Base-by-base conservation (phyloP, 2,113 vertebrate species). In the Epinephelus fuscoguttatus region DNA sequence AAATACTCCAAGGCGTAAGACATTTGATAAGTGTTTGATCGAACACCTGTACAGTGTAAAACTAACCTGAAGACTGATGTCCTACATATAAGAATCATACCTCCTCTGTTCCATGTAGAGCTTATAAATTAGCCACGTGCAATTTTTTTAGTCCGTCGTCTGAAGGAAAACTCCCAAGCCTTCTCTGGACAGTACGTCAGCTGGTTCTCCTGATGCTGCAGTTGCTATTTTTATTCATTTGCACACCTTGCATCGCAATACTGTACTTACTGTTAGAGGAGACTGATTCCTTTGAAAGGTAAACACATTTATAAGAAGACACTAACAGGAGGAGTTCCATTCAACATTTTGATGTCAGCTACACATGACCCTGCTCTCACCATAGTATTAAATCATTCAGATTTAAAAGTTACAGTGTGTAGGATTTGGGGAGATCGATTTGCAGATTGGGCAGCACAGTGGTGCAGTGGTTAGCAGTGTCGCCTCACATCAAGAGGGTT, bases 31-130 rank as follows among this genome's bases (percentile, higher is more conserved):
- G 75, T 67, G 45, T 79, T 18, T 50, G 42, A 12, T 27, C 62
- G 49, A 76, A 68, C 57, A 53, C 60, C 14, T 92, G 83, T 79
- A 88, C 55, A 88, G 82, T 86, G 71, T 84, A 69, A 82, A 23
- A 40, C 30, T 19, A 70, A 67, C 62, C 57, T 33, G 40, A 78
- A 33, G 71, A 74, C 74, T 33, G 30, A 78, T 49, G 70, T 68
- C 70, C 17, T 84, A 49, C 82, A 68, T 37, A 75, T 81, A 70
- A 75, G 52, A 77, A 60, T 78, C 33, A 49, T 45, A 15, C 67
- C 50, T 40, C n/a, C 57, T 82, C 69, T 88, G 76, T 70, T 75
- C 69, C 66, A 62, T n/a, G 59, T 68, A 21, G 27, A 75, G 55
- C 37, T 75, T 71, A 82, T 57, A 19, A 61, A 66, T 52, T 61